These are phyloP conservation scores for Eubucco bourcierii DNA, from an alignment of 2,113 vertebrate genomes.

Conservation along the genomic window DNA sequence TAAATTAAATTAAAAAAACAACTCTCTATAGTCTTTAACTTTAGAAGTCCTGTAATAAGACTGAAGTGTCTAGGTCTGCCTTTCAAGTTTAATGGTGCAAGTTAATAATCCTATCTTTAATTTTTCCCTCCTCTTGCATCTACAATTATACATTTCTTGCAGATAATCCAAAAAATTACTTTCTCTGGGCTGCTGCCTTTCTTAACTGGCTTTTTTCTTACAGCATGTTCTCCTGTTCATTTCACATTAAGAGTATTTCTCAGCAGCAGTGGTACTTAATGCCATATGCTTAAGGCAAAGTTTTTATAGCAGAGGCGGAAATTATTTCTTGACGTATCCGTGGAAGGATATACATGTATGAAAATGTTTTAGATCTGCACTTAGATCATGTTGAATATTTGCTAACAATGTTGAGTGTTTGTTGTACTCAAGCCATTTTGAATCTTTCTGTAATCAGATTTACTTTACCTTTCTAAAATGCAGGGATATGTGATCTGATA, in stretches of 20 bases:
- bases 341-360: not conserved
- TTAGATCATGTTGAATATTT: not conserved
- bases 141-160: not conserved
- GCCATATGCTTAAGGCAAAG: not conserved
- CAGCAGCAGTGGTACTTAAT: not conserved
- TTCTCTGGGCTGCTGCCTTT: not conserved
- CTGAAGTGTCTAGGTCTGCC: not conserved
- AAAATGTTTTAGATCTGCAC: not conserved
- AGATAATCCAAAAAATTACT: not conserved
- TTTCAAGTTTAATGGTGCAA: not conserved
- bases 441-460: not conserved
- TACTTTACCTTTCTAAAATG: not conserved
- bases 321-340: not conserved
- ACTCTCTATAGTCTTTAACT: conserved; percentile 5
- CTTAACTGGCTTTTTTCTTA: not conserved
- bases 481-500: not conserved
- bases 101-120: not conserved
- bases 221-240: not conserved
- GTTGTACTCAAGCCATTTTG: not conserved
- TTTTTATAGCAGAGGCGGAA: not conserved
- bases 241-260: not conserved
- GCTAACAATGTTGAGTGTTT: not conserved
- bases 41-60: not conserved
- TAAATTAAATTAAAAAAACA: conserved; percentile 13
- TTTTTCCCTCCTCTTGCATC: not conserved